These are phyloP conservation scores for Vanessa tameamea DNA, from an alignment of 1,140 invertebrate genomes.

Conservation along the genomic window DNA sequence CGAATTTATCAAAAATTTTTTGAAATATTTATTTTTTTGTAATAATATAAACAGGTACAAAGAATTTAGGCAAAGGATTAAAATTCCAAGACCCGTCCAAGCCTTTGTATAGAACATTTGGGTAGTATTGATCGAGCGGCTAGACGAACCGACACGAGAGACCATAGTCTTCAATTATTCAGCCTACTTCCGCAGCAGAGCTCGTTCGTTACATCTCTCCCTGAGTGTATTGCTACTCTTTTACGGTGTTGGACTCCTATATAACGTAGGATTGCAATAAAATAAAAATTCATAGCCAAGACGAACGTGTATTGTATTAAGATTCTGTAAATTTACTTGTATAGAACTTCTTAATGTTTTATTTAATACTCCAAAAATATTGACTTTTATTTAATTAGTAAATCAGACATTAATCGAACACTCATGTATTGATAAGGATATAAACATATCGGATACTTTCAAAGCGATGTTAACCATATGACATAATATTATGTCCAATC, in stretches of 20 bases:
- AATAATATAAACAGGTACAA: not conserved
- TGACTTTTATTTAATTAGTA: too few relatives aligned
- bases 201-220: conserved; percentile 62
- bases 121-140: conserved; percentile 63
- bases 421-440: too few relatives aligned
- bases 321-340: conserved; percentile 2
- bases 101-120: conserved; percentile 43
- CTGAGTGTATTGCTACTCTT: conserved; percentile 62
- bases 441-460: too few relatives aligned
- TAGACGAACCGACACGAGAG: conserved; percentile 60
- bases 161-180: conserved; percentile 73
- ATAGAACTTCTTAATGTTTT: not conserved
- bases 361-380: too few relatives aligned
- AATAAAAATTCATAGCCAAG: conserved; percentile 37
- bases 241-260: conserved; percentile 44
- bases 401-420: too few relatives aligned
- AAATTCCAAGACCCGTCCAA: conserved; percentile 20
- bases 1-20: not conserved
- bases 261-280: conserved; percentile 34
- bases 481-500: too few relatives aligned
- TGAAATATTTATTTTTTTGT: not conserved
- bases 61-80: not conserved
- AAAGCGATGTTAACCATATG: too few relatives aligned
- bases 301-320: conserved; percentile 6
- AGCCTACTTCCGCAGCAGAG: conserved; percentile 61